Base-by-base conservation (phyloP, 2,797 vertebrate genomes). In the Scomberomorus guttatus region DNA sequence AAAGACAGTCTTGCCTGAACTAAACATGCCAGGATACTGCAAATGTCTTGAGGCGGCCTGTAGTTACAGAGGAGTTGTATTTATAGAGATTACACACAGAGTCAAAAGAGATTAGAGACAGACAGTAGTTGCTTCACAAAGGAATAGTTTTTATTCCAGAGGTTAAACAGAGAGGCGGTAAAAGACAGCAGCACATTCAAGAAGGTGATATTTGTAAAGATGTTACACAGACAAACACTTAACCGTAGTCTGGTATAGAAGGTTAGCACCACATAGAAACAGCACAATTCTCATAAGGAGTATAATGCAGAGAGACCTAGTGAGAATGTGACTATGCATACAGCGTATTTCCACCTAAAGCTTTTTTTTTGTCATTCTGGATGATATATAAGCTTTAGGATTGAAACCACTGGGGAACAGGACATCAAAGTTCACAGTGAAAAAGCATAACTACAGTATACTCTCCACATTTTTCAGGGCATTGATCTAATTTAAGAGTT, bases 81-180 rank as follows among this genome's bases (percentile, higher is more conserved):
- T 55, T 8, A n/a, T 50, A 20, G 46, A 50, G 46, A 20, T 55
- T 12, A 51, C 25, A 63, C 24, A 51, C 18, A 22, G 22, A 27
- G 29, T 34, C n/a, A 66, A 73, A n/a, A 68, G 50, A 91, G 74
- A 89, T 74, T 24, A 75, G 84, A 92, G 64, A 56, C 89, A 90
- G 80, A 78, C 65, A 81, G 64, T 32, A 57, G 59, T 87, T 88
- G 75, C 80, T 90, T 90, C 80, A 85, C 81, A 90, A 89, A 90
- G 77, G 70, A 71, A 73, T 80, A 66, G 78, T 42, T 92, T 94
- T 94, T 92, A 94, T 94, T 94, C 85, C 83, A 93, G 88, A 88
- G 68, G 80, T 83, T 79, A 79, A 91, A 93, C 84, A 87, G 72
- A 87, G 66, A 89, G 77, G 69, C 18, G 71, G 58, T 83, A 76